These are phyloP conservation scores for Myotis vivesi DNA, from an alignment of 2,797 vertebrate genomes.

Conservation along the genomic window DNA sequence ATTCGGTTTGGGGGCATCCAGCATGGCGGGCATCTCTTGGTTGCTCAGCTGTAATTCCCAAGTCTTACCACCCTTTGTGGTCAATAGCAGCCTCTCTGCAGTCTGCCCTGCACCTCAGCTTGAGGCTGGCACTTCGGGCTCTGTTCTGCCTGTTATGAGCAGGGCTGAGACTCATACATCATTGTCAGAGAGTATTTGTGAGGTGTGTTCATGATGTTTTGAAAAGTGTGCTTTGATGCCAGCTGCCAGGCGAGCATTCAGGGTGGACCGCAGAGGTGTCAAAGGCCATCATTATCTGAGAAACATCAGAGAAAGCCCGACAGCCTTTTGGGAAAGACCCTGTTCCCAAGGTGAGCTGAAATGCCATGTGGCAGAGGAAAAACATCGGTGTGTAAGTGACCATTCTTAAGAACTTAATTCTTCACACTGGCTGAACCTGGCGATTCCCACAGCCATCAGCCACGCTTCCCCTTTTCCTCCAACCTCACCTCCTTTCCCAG, in stretches of 20 bases:
- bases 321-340: neutral
- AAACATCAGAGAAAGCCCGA: neutral
- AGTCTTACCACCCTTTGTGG: neutral
- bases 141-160: neutral
- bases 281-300: neutral
- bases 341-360: neutral
- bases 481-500: neutral
- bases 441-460: neutral
- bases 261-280: neutral
- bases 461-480: rapidly evolving
- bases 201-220: neutral
- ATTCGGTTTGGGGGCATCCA: too few species aligned
- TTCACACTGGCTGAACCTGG: neutral
- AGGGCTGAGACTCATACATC: neutral
- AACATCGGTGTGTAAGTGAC: neutral
- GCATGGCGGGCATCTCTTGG: neutral
- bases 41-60: neutral
- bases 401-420: neutral
- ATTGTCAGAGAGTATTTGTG: neutral
- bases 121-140: neutral
- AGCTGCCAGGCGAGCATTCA: neutral
- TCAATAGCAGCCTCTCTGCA: neutral
- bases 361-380: neutral
- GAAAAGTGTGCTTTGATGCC: neutral
- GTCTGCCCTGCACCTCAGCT: neutral